Base-by-base conservation (phyloP, 2,888 invertebrate species). In the Pheosia tremula region DNA sequence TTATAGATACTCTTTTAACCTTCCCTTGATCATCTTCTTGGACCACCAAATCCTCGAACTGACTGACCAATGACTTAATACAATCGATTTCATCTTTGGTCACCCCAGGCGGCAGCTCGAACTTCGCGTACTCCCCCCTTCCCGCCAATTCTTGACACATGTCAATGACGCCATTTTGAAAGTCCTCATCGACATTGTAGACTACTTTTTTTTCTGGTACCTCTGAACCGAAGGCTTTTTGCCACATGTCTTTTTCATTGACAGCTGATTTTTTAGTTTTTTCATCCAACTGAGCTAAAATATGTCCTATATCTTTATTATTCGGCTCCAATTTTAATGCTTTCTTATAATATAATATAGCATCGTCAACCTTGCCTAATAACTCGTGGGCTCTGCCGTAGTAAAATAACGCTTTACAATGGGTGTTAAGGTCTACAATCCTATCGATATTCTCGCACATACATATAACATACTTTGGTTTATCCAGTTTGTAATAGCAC, bases 251-350 rank as follows among this genome's bases (percentile, higher is more conserved):
- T 59, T 86, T 89, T 55, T 90, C 93, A 3, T 77, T 71, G 2
- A 68, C 68, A 0, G 72, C 72, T 0, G 86, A 81, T 1, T 69
- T 73, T 77, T 84, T 85, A 1, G 75, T 66, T 58, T 81, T 82
- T 0, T 60, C 68, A 50, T 93, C 90, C 38, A 92, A 67, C 6
- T 83, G 75, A 0, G 86, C 77, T 10, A 93, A 59, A 0, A 86
- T 78, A 57, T 74, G 72, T 0, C 91, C 93, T 0, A 93, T 91
- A 59, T 93, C 93, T 63, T 80, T 83, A 58, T 93, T 93, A 59
- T 83, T 90, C 0, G 93, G 93, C 58, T 93, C 92, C 0, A 93
- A 61, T 78, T 88, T 90, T 3, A 91, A 64, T 0, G 93, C 91
- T 75, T 86, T 91, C 62, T 86, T 90, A 47, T 88, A 93, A 50